Base-by-base conservation (phyloP, 2,113 vertebrate genomes). In the Motacilla tschutschensis region DNA sequence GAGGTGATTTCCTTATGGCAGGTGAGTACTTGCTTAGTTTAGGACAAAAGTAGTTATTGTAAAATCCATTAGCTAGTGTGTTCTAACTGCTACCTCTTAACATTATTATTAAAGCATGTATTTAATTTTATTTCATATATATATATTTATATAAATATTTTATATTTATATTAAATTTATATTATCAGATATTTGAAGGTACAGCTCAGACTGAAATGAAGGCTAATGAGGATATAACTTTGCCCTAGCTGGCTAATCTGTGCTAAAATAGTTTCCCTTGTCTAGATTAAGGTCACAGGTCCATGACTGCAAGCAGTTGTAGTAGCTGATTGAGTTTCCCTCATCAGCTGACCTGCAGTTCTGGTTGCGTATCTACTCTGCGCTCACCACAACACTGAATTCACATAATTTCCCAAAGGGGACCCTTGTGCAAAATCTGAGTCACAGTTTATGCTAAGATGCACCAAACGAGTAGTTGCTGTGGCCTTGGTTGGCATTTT, bases 271-370 rank as follows among this genome's bases (percentile, higher is more conserved):
- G 44, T 51, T 79, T 66, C 62, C 31, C 82, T 55, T 63, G 67
- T 25, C 79, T 79, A 54, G 85, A 88, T 79, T 50, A 84, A 91
- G 79, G 89, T 81, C 75, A 82, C 20, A 70, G 46, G 24, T 63
- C 71, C 50, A 58, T 38, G 75, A 46, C 64, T 33, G 33, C 17
- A 70, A 87, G 75, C 63, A 81, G 63, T 29, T 79, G 35, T 41
- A 67, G 70, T 13, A 88, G 62, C 79, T 76, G 77, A 89, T 31
- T 67, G 71, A 74, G 70, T 55, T 74, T 55, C 40, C 26, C 25
- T 77, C 60, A 28, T 58, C 55, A 91, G 43, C 72, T 85, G 82
- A 88, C 65, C 67, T n/a, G 29, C 36, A 78, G 16, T 31, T 6
- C 41, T 57, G 10, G 31, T 31, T 69, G 40, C 1, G 1, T 33